Evolutionary conservation across 2,888 invertebrate genomes (phyloP).

Genomic region (Prosopocoilus inquinatus): DNA sequence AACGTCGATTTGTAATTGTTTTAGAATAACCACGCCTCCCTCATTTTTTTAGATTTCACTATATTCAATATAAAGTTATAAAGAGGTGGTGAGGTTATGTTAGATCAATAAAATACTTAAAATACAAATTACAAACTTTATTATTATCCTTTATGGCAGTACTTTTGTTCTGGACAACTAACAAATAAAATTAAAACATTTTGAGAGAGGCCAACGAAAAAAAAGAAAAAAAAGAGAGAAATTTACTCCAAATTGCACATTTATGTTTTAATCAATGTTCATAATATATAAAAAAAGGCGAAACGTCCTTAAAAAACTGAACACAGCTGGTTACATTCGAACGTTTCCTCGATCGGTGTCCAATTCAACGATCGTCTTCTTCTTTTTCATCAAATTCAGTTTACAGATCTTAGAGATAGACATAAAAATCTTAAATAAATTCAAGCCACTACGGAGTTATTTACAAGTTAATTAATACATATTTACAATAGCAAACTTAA

Average conservation of each 20-base stretch:
- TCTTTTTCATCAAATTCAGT: conserved; percentile 11
- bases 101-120: conserved; percentile 1
- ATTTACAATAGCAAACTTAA: conserved; percentile 6
- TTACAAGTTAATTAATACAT: neutral
- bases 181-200: conserved; percentile 11
- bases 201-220: conserved; percentile 8
- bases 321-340: conserved; percentile 28
- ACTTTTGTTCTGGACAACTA: conserved; percentile 11
- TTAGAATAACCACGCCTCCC: too few relatives aligned
- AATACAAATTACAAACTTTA: conserved; percentile 21
- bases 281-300: conserved; percentile 17
- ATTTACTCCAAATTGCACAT: conserved; percentile 15
- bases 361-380: conserved; percentile 8
- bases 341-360: conserved; percentile 11
- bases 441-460: neutral
- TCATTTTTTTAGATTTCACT: too few relatives aligned
- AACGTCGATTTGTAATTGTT: too few relatives aligned
- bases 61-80: too few relatives aligned
- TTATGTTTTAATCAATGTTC: conserved; percentile 14
- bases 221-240: conserved; percentile 3
- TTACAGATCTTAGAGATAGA: conserved; percentile 8
- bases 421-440: conserved; percentile 1
- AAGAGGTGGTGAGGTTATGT: too few relatives aligned
- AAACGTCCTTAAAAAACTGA: conserved; percentile 27
- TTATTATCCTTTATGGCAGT: conserved; percentile 21